Evolutionary conservation across 2,113 vertebrate genomes (phyloP).

Genomic region (Prinia subflava): DNA sequence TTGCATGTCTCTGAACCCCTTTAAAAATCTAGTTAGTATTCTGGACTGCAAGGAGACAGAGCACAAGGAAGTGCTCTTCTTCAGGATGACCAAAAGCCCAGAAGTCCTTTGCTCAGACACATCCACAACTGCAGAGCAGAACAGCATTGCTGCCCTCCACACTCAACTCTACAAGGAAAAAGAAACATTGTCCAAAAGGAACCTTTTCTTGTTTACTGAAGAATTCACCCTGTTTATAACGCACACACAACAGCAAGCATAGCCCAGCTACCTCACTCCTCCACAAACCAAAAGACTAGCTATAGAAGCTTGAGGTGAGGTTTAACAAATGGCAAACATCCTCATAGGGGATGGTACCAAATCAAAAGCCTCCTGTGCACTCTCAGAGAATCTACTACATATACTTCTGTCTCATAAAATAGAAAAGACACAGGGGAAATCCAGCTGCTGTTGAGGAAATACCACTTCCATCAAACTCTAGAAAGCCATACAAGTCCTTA

Average conservation of each 20-base stretch:
- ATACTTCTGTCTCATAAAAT: background rate
- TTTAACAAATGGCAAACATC: background rate
- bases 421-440: background rate
- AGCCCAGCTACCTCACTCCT: background rate
- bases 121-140: background rate
- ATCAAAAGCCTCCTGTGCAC: background rate
- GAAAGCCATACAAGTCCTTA: background rate
- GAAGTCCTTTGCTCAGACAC: background rate
- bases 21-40: background rate
- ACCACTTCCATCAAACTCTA: background rate
- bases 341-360: background rate
- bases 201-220: background rate
- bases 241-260: background rate
- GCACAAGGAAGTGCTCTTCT: background rate
- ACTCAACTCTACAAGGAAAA: background rate
- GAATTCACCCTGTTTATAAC: background rate
- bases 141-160: accelerated
- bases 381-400: background rate
- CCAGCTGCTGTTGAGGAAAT: background rate
- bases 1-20: background rate
- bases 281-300: background rate
- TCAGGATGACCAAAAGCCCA: background rate
- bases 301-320: background rate
- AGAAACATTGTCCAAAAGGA: background rate
- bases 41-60: background rate